phyloP scores from a whole-genome alignment of 2,888 invertebrate species.

The Agriopis marginaria region DNA sequence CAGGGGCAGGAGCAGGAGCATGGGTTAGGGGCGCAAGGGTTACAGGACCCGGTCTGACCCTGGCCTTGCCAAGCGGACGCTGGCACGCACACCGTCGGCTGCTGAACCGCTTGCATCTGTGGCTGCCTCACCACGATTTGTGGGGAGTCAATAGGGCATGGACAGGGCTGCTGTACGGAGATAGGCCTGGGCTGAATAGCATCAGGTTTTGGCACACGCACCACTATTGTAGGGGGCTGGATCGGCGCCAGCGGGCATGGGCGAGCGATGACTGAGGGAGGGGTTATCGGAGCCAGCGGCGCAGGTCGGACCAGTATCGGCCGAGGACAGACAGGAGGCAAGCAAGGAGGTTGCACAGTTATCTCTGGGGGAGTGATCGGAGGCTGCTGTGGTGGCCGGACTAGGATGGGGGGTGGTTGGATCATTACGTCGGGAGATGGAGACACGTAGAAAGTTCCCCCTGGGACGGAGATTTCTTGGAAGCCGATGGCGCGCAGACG shows the following conservation, averaged over 20 bases:
- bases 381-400: slow-evolving; percentile 57
- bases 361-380: slow-evolving; percentile 62
- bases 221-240: slow-evolving; percentile 61
- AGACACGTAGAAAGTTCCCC: slow-evolving; percentile 67
- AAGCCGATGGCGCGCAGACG: slow-evolving; percentile 61
- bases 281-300: slow-evolving; percentile 54
- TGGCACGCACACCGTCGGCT: slow-evolving; percentile 50
- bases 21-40: slow-evolving; percentile 53
- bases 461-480: slow-evolving; percentile 63
- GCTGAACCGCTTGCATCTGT: slow-evolving; percentile 54
- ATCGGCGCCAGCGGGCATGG: slow-evolving; percentile 57
- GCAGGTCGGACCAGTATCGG: slow-evolving; percentile 61
- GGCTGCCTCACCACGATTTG: slow-evolving; percentile 63
- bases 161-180: slow-evolving; percentile 59
- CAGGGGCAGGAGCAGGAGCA: slow-evolving; percentile 8
- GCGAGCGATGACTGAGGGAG: slow-evolving; percentile 65
- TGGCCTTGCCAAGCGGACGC: slow-evolving; percentile 37
- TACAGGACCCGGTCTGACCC: slow-evolving; percentile 61
- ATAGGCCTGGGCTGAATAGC: slow-evolving; percentile 63
- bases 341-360: slow-evolving; percentile 57
- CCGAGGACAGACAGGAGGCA: slow-evolving; percentile 58
- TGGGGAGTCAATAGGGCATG: slow-evolving; percentile 56
- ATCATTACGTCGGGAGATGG: slow-evolving; percentile 68
- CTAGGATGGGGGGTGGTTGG: slow-evolving; percentile 71
- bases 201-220: slow-evolving; percentile 57